phyloP scores from a whole-genome alignment of 1,140 invertebrate genomes.

The Neodiprion lecontei region DNA sequence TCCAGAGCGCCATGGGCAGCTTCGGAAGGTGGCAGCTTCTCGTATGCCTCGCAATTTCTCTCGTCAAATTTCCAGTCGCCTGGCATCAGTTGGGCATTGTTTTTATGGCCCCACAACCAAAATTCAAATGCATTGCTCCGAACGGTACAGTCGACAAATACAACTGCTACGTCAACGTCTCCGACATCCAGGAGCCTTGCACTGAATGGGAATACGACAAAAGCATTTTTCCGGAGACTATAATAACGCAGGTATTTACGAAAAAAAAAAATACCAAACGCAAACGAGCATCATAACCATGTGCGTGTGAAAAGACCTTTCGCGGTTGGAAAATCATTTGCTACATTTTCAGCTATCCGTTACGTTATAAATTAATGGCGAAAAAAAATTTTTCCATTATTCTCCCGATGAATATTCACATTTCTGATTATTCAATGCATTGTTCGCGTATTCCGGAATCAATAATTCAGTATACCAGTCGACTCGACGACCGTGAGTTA shows the following conservation, averaged over 20 bases:
- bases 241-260: constrained; percentile 66
- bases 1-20: constrained; percentile 71
- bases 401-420: not conserved
- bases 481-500: not conserved
- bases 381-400: too few relatives aligned
- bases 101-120: constrained; percentile 68
- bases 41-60: constrained; percentile 69
- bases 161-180: constrained; percentile 44
- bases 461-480: not conserved
- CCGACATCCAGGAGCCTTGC: constrained; percentile 58
- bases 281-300: not conserved
- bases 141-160: constrained; percentile 51
- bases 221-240: constrained; percentile 72
- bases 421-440: not conserved
- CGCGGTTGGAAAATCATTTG: too few relatives aligned
- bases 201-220: constrained; percentile 67
- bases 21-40: constrained; percentile 76
- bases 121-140: constrained; percentile 54
- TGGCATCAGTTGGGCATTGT: constrained; percentile 75
- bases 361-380: too few relatives aligned
- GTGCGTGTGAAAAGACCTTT: too few relatives aligned
- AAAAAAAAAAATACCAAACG: not conserved
- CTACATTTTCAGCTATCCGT: too few relatives aligned
- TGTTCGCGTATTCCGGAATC: not conserved
- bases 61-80: constrained; percentile 75